Base-by-base conservation (phyloP, 2,888 invertebrate genomes). In the Caenorhabditis sp. region DNA sequence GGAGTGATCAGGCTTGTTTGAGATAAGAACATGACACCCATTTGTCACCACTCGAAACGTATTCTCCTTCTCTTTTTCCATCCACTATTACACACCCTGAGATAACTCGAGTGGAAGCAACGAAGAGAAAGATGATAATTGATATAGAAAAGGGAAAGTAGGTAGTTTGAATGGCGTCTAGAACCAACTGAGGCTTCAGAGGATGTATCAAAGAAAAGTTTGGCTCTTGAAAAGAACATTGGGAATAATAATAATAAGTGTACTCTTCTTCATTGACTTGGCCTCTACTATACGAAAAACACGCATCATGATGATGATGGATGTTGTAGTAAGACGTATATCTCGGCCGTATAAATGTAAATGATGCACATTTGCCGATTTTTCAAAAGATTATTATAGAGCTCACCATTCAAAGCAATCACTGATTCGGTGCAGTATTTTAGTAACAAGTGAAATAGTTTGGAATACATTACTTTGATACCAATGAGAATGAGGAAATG, bases 11-110 rank as follows among this genome's bases (percentile, higher is more conserved):
- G n/a, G n/a, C n/a, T n/a, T 59, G 52, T 52, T 59, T 70, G 45
- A 70, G 59, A 70, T 70, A 52, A 68, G 50, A 68, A 68, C 68
- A 68, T 52, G 70, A 59, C 70, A 59, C 45, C 59, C 70, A 53
- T 70, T 59, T 59, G 70, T 53, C 53, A 70, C 45, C 53, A 70
- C 53, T 53, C 59, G 43, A n/a, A n/a, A 43, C 53, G 63, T 63
- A 63, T 55, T 55, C 46, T 15, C 48, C 9, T 13, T 9, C 35
- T 35, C 26, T 39, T n/a, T 17, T 32, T 50, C 35, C 61, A 39
- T 37, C 32, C 41, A 27, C 22, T 59, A 59, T 70, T 70, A 70
- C 70, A 68, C 56, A 48, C 39, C 50, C 43, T 39, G 39, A 46
- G 17, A n/a, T n/a, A n/a, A n/a, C n/a, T n/a, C 50, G 45, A 32